Evolutionary conservation across 2,797 vertebrate species (phyloP).

Genomic region (Phyllotis vaccarum): DNA sequence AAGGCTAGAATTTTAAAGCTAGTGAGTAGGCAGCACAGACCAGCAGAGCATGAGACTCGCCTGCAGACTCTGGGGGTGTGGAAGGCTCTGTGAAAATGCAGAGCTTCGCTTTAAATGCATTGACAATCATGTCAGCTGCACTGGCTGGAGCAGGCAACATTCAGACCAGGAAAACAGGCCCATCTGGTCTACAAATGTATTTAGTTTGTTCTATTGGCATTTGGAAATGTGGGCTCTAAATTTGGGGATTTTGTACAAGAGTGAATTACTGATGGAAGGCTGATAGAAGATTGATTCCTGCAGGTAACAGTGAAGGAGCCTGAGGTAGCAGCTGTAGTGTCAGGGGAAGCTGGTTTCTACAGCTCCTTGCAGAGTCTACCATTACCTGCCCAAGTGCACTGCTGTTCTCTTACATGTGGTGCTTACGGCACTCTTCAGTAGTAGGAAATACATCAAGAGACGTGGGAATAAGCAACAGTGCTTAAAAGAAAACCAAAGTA

Average conservation of each 20-base stretch:
- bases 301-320: not conserved
- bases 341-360: not conserved
- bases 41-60: not conserved
- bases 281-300: not conserved
- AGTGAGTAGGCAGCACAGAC: not conserved
- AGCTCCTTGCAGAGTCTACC: not conserved
- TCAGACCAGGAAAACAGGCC: not conserved
- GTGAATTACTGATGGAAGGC: not conserved
- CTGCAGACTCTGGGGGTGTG: not conserved
- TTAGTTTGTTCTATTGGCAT: not conserved
- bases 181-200: not conserved
- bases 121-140: not conserved
- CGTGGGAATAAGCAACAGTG: not conserved
- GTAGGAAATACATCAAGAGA: slow-evolving; percentile 23
- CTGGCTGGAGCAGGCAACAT: not conserved
- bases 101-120: not conserved
- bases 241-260: not conserved
- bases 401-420: not conserved
- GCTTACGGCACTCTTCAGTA: not conserved
- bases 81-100: not conserved
- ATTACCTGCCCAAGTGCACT: not conserved
- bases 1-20: not conserved
- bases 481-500: not conserved
- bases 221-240: not conserved
- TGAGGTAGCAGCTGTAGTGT: not conserved